These are phyloP conservation scores for Synanthedon myopaeformis DNA, from an alignment of 2,888 invertebrate genomes.

Conservation along the genomic window DNA sequence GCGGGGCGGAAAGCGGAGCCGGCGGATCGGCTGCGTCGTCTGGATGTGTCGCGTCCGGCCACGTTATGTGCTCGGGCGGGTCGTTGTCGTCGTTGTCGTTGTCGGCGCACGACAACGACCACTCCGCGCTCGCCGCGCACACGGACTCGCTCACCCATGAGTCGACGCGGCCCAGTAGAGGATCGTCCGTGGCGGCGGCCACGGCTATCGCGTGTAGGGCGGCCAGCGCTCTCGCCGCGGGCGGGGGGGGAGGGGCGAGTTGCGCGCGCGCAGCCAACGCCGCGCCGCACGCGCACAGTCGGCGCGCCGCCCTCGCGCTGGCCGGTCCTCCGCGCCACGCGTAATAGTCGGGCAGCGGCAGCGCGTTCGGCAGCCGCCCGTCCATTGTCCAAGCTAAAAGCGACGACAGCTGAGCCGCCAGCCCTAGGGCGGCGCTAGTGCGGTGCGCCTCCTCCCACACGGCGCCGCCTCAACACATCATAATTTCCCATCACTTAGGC, in stretches of 20 bases:
- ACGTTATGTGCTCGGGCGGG: constrained; percentile 76
- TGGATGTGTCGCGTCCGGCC: constrained; percentile 59
- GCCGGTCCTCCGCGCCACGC: constrained; percentile 78
- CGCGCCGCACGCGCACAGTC: constrained; percentile 62
- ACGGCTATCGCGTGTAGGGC: constrained; percentile 70
- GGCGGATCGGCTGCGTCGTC: constrained; percentile 39
- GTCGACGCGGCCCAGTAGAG: constrained; percentile 75
- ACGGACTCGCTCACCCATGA: constrained; percentile 6
- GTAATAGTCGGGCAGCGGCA: constrained; percentile 73
- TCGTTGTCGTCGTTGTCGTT: constrained; percentile 55
- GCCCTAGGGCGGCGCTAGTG: constrained; percentile 12
- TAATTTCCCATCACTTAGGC: no score
- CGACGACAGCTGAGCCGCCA: constrained; percentile 60
- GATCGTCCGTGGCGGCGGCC: constrained; percentile 41
- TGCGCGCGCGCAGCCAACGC: constrained; percentile 71
- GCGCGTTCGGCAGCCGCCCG: not conserved
- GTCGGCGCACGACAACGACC: constrained; percentile 11
- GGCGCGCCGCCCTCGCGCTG: constrained; percentile 80
- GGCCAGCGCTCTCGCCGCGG: constrained; percentile 75
- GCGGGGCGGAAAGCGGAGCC: constrained; percentile 76
- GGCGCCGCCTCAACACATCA: no score
- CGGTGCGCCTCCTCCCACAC: constrained; percentile 10
- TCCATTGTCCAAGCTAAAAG: constrained; percentile 4
- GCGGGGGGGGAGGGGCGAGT: constrained; percentile 20
- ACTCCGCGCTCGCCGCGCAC: constrained; percentile 11